Base-by-base conservation (phyloP, 1,140 invertebrate species). In the Drosophila equinoxialis region DNA sequence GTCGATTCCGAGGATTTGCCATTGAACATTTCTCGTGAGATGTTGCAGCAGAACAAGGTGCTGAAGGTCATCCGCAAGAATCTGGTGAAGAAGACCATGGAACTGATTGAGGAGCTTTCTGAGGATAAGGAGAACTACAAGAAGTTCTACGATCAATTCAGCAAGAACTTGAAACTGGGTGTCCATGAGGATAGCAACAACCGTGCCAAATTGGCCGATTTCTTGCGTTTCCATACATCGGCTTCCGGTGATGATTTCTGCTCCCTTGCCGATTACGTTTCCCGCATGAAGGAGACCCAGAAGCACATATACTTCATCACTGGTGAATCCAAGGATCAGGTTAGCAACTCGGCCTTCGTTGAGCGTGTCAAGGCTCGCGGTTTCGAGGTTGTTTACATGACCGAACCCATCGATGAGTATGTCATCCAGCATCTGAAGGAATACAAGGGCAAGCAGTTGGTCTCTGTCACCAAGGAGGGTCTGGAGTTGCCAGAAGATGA, bases 301-400 rank as follows among this genome's bases (percentile, higher is more conserved):
- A 99, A 99, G 91, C 95, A 96, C 93, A 98, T 99, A 85, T 99
- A 99, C 93, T 99, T 97, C 94, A 99, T 99, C 92, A 99, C 98
- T 90, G 98, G 98, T 82, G 98, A 99, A 92, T 97, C 94, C 93
- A 96, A 95, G 85, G 98, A 99, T 63, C 96, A 97, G 90, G 98
- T 99, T n/a, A 95, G 97, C 81, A 98, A 98, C 93, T 99, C 98
- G 41, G 97, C 98, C 0, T 99, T 99, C 91, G 98, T 99, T 72
- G 99, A 99, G 93, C 94, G 97, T 67, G 97, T 99, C 1, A 98
- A 97, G 95, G 99, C 98, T 91, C 96, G 98, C 91, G 98, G 98
- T 57, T 98, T 98, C 90, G 99, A 99, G 93, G 98, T 99, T 5
- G 94, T 99, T 10, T 99, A 99, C 95, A 99, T 99, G 98, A 96